Base-by-base conservation (phyloP, 2,888 invertebrate genomes). In the Epinotia demarniana region DNA sequence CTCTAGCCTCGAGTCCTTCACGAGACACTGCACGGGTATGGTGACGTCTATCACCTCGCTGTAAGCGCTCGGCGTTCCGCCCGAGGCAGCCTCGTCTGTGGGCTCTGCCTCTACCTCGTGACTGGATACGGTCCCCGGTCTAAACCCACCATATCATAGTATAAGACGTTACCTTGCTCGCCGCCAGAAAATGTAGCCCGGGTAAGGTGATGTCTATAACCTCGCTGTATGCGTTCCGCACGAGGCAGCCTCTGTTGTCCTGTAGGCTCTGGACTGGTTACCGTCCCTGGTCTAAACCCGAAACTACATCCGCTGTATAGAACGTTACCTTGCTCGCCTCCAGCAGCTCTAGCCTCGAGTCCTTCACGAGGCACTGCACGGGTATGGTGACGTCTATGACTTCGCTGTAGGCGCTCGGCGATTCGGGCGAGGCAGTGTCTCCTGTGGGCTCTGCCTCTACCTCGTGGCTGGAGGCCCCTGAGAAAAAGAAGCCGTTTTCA, bases 371-470 rank as follows among this genome's bases (percentile, higher is more conserved):
- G 86, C 99, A 98, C 90, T 99, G 99, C 39, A 99, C 86, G 0
- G 99, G 98, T 82, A 99, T 95, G n/a, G 98, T 98, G 18, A 99
- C 99, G 89, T 99, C 99, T 77, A 98, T 96, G 3, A 96, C 94
- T 82, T 97, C 96, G 3, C 80, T 79, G 78, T 86, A 87, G 0
- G 81, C 66, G 18, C 76, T 81, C 0, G 90, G 85, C 0, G 88
- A 79, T 8, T 90, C 90, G 0, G 87, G 81, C 0, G 87, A 77
- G 0, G 69, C 77, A 0, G 83, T 83, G 77, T 93, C 94, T 0
- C 93, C 90, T 0, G 86, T 82, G 27, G 84, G 83, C 64, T 92
- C 90, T 0, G 85, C 79, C 5, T 82, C 78, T 8, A 92, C 80
- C 63, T 88, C 89, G 78, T 94, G 94, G 27, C 81, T 84, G 0